phyloP scores from a whole-genome alignment of 2,113 vertebrate genomes.

The Callaeas wilsoni region DNA sequence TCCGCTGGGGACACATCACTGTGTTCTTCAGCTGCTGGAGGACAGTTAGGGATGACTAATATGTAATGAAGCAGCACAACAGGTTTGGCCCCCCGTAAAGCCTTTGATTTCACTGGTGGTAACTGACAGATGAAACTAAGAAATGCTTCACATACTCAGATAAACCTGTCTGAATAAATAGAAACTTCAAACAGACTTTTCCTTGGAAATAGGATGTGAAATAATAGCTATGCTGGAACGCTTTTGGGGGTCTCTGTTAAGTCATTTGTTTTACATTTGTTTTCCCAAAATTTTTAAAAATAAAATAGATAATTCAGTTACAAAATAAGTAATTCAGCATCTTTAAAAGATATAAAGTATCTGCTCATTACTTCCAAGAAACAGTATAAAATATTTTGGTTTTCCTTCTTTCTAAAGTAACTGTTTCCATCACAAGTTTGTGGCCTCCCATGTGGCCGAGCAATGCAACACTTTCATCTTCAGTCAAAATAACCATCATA shows the following conservation, averaged over 20 bases:
- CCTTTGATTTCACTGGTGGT: neutral
- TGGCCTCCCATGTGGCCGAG: neutral
- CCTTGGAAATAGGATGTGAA: neutral
- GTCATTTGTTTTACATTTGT: neutral
- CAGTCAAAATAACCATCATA: neutral
- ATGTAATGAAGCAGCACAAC: neutral
- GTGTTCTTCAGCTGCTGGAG: neutral
- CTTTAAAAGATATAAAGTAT: neutral
- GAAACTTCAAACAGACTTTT: neutral
- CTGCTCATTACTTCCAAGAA: neutral
- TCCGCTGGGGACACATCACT: neutral
- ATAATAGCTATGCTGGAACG: neutral
- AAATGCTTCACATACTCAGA: neutral
- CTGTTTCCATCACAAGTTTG: neutral
- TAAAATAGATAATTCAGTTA: neutral
- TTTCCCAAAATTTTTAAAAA: neutral
- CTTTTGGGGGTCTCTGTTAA: neutral
- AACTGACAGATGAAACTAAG: neutral
- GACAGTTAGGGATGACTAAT: constrained; percentile 1
- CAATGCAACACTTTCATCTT: neutral
- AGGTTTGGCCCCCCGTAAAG: neutral
- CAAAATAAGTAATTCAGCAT: neutral
- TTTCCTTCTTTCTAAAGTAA: neutral
- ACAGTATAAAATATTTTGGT: neutral
- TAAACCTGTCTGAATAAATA: neutral